Evolutionary conservation across 2,113 vertebrate genomes (phyloP).

Genomic region (Atherinomorus stipes): DNA sequence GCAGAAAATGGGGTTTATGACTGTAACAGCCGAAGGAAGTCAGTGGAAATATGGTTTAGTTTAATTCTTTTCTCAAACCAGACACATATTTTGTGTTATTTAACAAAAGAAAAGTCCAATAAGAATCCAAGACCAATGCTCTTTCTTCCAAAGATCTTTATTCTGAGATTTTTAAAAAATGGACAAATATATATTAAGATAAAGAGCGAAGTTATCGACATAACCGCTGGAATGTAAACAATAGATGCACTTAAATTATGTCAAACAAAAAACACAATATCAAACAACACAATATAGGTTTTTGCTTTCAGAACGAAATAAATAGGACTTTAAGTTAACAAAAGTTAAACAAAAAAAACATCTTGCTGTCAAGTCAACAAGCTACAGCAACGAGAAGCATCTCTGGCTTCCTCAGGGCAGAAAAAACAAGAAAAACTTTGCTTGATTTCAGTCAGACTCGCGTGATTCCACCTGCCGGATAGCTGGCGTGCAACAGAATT

Average conservation of each 20-base stretch:
- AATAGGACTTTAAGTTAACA: conserved; percentile 86
- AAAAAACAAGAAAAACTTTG: background rate
- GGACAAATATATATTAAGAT: conserved; percentile 83
- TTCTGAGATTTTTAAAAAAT: conserved; percentile 78
- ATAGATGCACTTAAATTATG: conserved; percentile 83
- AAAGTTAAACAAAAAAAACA: conserved; percentile 58
- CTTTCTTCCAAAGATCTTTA: conserved; percentile 72
- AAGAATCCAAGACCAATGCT: background rate
- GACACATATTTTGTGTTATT: no score
- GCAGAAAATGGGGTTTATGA: no score
- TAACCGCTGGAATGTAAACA: conserved; percentile 81
- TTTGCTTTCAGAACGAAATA: conserved; percentile 78
- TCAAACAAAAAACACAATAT: conserved; percentile 65
- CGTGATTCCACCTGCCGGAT: conserved; percentile 48
- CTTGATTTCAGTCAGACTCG: conserved; percentile 31
- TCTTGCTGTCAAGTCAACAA: conserved; percentile 21
- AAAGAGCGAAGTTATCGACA: conserved; percentile 70
- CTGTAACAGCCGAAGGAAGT: no score
- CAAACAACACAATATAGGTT: conserved; percentile 75
- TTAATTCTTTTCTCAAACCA: background rate
- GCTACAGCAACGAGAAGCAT: conserved; percentile 23
- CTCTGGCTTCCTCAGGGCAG: conserved; percentile 17
- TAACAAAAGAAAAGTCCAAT: background rate
- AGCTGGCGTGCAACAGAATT: conserved; percentile 54
- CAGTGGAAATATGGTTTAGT: no score